These are phyloP conservation scores for Plutella xylostella DNA, from an alignment of 2,888 invertebrate species.

Conservation along the genomic window DNA sequence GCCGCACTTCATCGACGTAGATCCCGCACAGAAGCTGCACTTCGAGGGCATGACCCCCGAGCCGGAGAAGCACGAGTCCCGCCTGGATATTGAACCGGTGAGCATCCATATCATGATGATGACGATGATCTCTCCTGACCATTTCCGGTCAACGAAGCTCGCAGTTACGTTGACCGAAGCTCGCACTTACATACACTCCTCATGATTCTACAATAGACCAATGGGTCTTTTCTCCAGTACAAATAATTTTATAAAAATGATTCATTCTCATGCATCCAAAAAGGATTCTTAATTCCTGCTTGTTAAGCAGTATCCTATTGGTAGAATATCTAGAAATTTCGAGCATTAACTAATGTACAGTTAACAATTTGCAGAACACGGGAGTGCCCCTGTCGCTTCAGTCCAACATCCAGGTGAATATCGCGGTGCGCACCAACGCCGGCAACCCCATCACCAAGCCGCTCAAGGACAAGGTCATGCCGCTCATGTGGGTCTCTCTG, in stretches of 20 bases:
- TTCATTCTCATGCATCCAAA: no score
- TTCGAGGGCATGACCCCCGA: constrained; percentile 76
- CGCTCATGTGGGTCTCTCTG: constrained; percentile 79
- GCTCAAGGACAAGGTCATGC: constrained; percentile 74
- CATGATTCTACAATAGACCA: no score
- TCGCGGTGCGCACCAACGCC: constrained; percentile 72
- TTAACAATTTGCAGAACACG: constrained; percentile 54
- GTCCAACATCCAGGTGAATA: constrained; percentile 78
- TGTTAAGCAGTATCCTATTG: neutral
- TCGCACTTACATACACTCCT: no score
- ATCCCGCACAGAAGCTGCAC: constrained; percentile 63
- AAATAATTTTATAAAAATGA: no score
- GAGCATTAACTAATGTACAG: neutral
- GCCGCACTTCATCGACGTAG: constrained; percentile 73
- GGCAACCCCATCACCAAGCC: constrained; percentile 72
- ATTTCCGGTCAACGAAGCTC: no score
- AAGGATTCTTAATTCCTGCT: no score
- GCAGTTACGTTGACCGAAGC: no score
- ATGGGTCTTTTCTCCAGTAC: no score
- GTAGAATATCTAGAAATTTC: neutral
- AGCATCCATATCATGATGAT: constrained; percentile 30
- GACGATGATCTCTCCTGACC: no score
- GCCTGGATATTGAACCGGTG: constrained; percentile 80
- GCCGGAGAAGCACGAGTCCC: constrained; percentile 51
- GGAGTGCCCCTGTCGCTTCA: constrained; percentile 75